Percentiles rank a stretch among this genome's conserved stretches.
These are phyloP conservation scores for Callospermophilus lateralis DNA, from an alignment of 2,113 vertebrate species.

Conservation along the genomic window DNA sequence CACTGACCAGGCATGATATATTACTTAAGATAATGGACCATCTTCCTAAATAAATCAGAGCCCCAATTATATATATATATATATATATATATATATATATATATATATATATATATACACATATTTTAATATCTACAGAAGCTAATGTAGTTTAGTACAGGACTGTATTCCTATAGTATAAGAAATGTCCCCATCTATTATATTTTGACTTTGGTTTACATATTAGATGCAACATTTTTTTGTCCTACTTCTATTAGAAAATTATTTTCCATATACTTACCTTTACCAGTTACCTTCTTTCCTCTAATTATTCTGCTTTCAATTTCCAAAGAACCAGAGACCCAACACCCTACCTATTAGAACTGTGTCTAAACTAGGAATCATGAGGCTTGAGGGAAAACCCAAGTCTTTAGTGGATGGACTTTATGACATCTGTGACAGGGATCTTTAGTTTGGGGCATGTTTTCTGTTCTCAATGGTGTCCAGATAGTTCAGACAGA, in stretches of 20 bases:
- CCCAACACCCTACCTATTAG: neutral
- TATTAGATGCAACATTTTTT: neutral
- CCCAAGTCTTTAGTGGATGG: neutral
- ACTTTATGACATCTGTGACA: neutral
- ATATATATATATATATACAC: too few relatives aligned
- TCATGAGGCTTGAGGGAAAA: conserved; percentile 5
- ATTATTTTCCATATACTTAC: neutral
- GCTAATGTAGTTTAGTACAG: neutral
- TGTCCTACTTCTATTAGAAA: neutral
- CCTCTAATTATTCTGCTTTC: conserved; percentile 35
- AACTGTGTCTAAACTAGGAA: neutral
- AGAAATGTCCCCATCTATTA: neutral
- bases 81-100: neutral
- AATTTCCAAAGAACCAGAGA: conserved; percentile 34
- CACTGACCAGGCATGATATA: neutral
- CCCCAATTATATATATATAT: neutral
- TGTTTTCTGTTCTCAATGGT: conserved; percentile 17
- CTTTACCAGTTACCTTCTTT: conserved; percentile 45
- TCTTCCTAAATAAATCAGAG: neutral
- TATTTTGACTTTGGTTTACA: neutral
- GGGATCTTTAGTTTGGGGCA: conserved; percentile 33
- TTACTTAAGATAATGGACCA: neutral
- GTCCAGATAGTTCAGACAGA: conserved; percentile 42
- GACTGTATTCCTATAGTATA: neutral
- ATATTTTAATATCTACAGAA: neutral